Conservation (phyloP, 2,888 invertebrate genomes). For the Chironomus tentans region DNA sequence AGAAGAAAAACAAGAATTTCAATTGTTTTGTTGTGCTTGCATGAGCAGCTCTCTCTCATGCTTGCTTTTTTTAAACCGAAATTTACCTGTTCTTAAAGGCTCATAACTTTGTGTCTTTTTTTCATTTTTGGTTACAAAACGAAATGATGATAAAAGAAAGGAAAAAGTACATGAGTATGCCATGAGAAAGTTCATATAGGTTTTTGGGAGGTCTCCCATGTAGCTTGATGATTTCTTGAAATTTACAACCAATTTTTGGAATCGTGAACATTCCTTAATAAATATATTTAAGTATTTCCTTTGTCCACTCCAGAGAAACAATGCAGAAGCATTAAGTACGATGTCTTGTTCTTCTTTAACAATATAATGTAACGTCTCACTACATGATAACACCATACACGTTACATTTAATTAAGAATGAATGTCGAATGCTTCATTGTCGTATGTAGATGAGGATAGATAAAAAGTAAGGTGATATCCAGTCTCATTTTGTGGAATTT, state of each 20-base stretch:
- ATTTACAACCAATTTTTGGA: not conserved
- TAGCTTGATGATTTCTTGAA: not conserved
- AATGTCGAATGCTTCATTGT: too few relatives aligned
- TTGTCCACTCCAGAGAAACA: too few relatives aligned
- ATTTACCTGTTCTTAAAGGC: not conserved
- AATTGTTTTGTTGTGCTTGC: slow-evolving; percentile 10
- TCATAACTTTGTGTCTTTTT: not conserved
- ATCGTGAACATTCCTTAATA: not conserved
- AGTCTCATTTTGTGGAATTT: too few relatives aligned
- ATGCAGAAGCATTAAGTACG: too few relatives aligned
- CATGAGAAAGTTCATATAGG: not conserved
- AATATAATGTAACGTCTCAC: too few relatives aligned
- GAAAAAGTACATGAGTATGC: not conserved
- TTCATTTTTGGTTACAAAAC: too few relatives aligned
- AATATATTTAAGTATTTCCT: not conserved
- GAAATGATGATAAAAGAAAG: not conserved
- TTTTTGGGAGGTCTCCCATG: not conserved
- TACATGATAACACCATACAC: too few relatives aligned
- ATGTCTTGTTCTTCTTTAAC: too few relatives aligned
- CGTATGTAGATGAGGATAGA: too few relatives aligned
- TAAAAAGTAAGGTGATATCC: too few relatives aligned
- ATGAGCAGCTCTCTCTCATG: not conserved
- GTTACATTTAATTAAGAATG: too few relatives aligned
- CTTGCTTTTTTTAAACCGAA: not conserved
- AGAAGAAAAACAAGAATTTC: slow-evolving; percentile 10